These are phyloP conservation scores for Patella depressa DNA, from an alignment of 2,888 invertebrate species.

Conservation along the genomic window DNA sequence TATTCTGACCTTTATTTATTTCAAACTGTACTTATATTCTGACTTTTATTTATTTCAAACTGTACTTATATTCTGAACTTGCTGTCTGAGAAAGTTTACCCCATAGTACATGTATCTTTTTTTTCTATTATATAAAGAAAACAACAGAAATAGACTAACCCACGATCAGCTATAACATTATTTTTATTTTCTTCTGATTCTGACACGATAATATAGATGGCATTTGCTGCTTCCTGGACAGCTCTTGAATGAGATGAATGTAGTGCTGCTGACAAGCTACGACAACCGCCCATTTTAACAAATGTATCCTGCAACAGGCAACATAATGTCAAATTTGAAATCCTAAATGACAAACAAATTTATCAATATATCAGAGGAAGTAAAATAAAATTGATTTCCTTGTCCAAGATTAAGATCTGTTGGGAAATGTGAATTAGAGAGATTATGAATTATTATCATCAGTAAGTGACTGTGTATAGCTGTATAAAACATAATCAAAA, in stretches of 20 bases:
- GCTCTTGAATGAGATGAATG: constrained; percentile 56
- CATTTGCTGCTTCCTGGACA: constrained; percentile 63
- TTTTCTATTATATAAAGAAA: too few relatives aligned
- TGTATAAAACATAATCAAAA: too few relatives aligned
- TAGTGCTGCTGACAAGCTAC: constrained; percentile 60
- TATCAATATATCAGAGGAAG: neutral
- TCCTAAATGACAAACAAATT: too few relatives aligned
- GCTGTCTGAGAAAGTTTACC: too few relatives aligned
- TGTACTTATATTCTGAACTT: too few relatives aligned
- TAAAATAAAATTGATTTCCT: neutral
- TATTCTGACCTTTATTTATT: too few relatives aligned
- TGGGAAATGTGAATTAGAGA: neutral
- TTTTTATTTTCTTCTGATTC: constrained; percentile 64
- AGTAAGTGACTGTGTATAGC: too few relatives aligned
- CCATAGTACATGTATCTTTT: too few relatives aligned
- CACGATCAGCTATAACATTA: constrained; percentile 62
- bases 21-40: too few relatives aligned
- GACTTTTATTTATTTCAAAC: too few relatives aligned
- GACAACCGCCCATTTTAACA: constrained; percentile 64
- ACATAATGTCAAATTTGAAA: neutral
- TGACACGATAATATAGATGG: constrained; percentile 62
- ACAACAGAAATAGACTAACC: constrained; percentile 45
- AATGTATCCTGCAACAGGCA: constrained; percentile 58
- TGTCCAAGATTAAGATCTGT: neutral
- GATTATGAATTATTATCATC: too few relatives aligned